These are phyloP conservation scores for Protophormia terraenovae DNA, from an alignment of 2,888 invertebrate species.

Conservation along the genomic window DNA sequence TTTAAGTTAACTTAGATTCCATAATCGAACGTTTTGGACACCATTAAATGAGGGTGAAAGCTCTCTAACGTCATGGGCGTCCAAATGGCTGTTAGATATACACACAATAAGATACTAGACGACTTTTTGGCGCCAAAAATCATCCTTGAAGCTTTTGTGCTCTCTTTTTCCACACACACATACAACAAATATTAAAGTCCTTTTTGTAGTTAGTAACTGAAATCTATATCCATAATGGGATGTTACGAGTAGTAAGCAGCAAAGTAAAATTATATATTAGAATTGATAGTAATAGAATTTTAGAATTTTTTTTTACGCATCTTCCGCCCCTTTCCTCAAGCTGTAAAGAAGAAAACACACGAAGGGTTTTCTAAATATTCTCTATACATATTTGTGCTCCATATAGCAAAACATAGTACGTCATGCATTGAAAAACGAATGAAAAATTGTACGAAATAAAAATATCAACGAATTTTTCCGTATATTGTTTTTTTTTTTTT, in stretches of 20 bases:
- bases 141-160: constrained; percentile 42
- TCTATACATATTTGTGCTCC: neutral
- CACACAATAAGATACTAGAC: constrained; percentile 42
- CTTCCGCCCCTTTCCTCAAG: constrained; percentile 14
- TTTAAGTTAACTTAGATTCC: no score
- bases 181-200: neutral
- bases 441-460: constrained; percentile 2
- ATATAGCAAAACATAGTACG: neutral
- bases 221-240: neutral
- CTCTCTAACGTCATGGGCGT: constrained; percentile 32
- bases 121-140: constrained; percentile 63
- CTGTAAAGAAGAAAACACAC: neutral
- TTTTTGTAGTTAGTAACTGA: constrained; percentile 23
- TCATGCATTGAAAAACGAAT: constrained; percentile 48
- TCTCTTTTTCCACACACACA: neutral
- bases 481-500: constrained; percentile 25
- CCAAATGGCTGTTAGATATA: constrained; percentile 53
- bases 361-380: constrained; percentile 11
- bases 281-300: neutral
- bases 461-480: constrained; percentile 25
- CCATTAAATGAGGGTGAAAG: no score
- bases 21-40: no score
- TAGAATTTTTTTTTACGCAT: constrained; percentile 11
- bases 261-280: neutral
- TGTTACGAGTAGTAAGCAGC: neutral